Evolutionary conservation across 2,113 vertebrate genomes (phyloP), one percentile per base, ranked within the genome.

Genomic region (Triplophysa rosa): DNA sequence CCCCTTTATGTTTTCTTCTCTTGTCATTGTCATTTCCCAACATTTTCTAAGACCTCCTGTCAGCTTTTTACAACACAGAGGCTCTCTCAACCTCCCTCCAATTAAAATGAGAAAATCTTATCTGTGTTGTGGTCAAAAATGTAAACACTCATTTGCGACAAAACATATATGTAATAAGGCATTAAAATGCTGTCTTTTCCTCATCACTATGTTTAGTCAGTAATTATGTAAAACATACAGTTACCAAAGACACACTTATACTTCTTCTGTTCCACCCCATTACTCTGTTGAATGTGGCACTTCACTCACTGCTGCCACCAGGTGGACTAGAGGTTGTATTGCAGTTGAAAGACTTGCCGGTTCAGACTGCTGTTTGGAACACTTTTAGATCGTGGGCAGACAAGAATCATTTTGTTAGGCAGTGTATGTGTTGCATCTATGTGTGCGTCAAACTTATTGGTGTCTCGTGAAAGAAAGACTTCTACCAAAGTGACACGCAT

Each of bases 401-500:
- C 68, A 33, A 2, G 16, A 9, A 29, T 42, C 14, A 17, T 77
- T 67, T 67, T 8, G 14, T 45, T 67, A 67, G 45, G 85, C 68
- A 67, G 75, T 40, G 23, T 86, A 77, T 87, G 77, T 62, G 64
- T 37, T 67, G 42, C 56, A 17, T 59, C 17, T 89, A 84, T 89
- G 84, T 84, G 79, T 81, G 83, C 86, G 85, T 89, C 49, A 59
- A 24, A 17, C 26, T 85, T 85, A 79, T 81, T 87, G 17, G 54
- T 65, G 71, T 80, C 23, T 52, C 40, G 17, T 67, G 1, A 33
- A 49, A 87, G 72, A 85, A 86, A 90, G 84, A 84, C 87, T 80
- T 84, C 8, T 58, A 85, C 88, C 89, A 88, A 90, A 89, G 88
- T 87, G 88, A 87, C 82, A 64, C 82, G 68, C 72, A 75, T 75